Conservation (phyloP, 2,113 vertebrate genomes). For the Cacatua alba region DNA sequence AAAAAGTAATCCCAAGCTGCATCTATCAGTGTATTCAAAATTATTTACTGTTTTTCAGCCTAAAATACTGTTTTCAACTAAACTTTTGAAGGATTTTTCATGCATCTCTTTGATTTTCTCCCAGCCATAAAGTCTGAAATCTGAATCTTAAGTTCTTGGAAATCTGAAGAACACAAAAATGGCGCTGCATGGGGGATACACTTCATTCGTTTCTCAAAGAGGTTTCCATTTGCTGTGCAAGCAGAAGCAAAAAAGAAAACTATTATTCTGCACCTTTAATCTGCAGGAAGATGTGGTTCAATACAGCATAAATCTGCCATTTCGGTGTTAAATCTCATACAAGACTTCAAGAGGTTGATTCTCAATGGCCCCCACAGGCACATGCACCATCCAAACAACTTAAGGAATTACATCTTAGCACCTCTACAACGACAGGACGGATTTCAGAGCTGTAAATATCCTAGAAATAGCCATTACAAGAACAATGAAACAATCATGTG, state of each 20-base stretch:
- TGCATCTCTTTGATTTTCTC: neutral
- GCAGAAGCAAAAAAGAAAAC: neutral
- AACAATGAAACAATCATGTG: neutral
- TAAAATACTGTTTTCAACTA: neutral
- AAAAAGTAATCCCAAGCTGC: neutral
- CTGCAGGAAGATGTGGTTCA: neutral
- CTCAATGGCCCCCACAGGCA: neutral
- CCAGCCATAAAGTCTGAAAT: neutral
- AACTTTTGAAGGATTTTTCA: neutral
- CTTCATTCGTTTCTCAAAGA: neutral
- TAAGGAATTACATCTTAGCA: neutral
- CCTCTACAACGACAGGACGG: neutral
- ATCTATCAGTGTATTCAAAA: neutral
- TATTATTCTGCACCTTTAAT: neutral
- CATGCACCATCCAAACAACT: neutral
- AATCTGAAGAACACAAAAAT: neutral
- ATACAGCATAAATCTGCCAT: neutral
- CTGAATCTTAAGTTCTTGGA: neutral
- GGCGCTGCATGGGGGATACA: neutral
- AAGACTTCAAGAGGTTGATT: neutral
- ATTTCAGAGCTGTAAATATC: slow-evolving; percentile 37
- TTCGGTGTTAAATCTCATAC: neutral
- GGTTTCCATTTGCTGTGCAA: neutral
- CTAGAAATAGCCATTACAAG: slow-evolving; percentile 12
- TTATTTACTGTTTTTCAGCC: neutral